Base-by-base conservation (phyloP, 2,797 vertebrate species). In the Alectoris magna region DNA sequence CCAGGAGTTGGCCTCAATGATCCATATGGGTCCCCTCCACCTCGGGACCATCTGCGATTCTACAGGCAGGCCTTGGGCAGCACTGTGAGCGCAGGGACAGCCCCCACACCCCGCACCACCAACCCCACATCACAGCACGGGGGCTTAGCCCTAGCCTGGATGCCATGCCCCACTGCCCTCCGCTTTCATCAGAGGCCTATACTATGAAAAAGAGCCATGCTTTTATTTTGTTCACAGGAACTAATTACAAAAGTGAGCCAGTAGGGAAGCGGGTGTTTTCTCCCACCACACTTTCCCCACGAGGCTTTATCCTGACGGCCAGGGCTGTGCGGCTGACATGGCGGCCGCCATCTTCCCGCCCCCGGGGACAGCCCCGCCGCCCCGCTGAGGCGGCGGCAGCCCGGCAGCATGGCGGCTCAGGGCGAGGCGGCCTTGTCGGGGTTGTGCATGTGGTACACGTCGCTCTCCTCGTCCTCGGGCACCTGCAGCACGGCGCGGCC, bases 381-480 rank as follows among this genome's bases (percentile, higher is more conserved):
- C 26, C 46, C 16, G 14, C 44, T 8, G 74, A 14, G 29, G 39
- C 24, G 38, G 39, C 24, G 39, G 38, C 80, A 58, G 44, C 11
- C 34, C 12, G 36, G 41, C 56, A 5, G 67, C 1, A 55, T 31
- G 43, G 39, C 18, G 96, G 98, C 91, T 98, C 98, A 98, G 90
- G 98, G 97, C 97, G 98, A 93, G 96, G 97, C 70, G 97, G 95
- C 86, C 97, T 98, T 97, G 66, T 88, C 71, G 90, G 98, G 87
- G 98, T 97, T 93, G 91, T 98, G 96, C 55, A 95, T 88, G 51
- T 60, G 91, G 67, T 96, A 94, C 69, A 14, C 63, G 6, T 43
- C 51, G 69, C 44, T 96, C 87, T 98, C 98, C 34, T 98, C 98
- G 16, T 99, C 98, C 88, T 99, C 98, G 15, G 98, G 98, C 43